Percentiles rank a stretch among this genome's conserved stretches.
Conservation (phyloP, 2,113 vertebrate species). For the Steatornis caripensis region DNA sequence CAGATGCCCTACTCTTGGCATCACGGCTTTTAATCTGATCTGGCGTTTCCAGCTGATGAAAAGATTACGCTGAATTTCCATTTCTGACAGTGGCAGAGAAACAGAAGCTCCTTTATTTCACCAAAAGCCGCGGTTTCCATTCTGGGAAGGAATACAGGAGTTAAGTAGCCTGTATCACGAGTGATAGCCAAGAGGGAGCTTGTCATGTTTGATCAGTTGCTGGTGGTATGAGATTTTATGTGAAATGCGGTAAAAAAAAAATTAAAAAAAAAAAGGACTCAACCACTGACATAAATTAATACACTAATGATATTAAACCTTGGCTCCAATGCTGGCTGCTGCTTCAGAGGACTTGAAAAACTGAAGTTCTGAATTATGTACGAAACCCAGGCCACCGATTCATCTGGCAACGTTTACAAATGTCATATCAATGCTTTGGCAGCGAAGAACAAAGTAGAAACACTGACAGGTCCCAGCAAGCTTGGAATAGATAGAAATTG, state of each 20-base stretch:
- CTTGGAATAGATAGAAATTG: background rate
- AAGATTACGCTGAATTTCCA: constrained; percentile 33
- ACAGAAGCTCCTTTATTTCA: constrained; percentile 57
- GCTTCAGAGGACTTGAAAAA: constrained; percentile 1
- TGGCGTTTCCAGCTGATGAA: constrained; percentile 33
- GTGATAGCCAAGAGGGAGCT: background rate
- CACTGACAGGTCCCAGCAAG: background rate
- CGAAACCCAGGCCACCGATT: background rate
- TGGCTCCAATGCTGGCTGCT: background rate
- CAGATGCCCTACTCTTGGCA: background rate
- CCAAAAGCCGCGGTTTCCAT: constrained; percentile 20
- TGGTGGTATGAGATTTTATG: constrained; percentile 14
- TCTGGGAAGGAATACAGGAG: constrained; percentile 1
- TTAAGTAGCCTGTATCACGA: background rate
- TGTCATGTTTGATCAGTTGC: constrained; percentile 48
- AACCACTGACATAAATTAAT: constrained; percentile 52
- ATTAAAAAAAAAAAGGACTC: background rate
- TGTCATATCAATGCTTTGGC: constrained; percentile 38
- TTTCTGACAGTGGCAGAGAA: constrained; percentile 43
- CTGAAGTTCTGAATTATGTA: constrained; percentile 11
- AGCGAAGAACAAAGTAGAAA: constrained; percentile 19
- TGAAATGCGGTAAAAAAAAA: background rate
- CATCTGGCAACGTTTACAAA: constrained; percentile 44
- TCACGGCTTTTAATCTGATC: background rate
- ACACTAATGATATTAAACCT: constrained; percentile 34